A percentile compares a stretch with the other conserved stretches of the same genome.
phyloP scores from a whole-genome alignment of 1,140 invertebrate genomes.

The Hycleus cichorii region DNA sequence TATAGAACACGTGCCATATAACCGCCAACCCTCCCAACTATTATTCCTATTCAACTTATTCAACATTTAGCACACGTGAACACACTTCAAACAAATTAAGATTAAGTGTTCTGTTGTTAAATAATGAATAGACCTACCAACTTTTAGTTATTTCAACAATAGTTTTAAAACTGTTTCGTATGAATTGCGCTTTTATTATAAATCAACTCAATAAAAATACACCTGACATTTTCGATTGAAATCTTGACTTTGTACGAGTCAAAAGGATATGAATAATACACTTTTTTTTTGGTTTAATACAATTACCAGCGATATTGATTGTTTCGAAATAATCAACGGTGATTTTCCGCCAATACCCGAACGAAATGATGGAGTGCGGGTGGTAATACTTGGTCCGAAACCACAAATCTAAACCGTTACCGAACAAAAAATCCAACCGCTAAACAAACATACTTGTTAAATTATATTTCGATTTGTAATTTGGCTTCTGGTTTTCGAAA shows the following conservation, averaged over 20 bases:
- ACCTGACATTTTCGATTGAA: not conserved
- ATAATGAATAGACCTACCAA: not conserved
- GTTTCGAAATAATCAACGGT: conserved; percentile 1
- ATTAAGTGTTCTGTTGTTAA: conserved; percentile 8
- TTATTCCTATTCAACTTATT: not conserved
- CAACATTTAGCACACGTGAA: conserved; percentile 13
- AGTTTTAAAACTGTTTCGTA: not conserved
- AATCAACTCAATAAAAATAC: not conserved
- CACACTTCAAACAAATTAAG: conserved; percentile 14
- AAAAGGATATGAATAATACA: not conserved
- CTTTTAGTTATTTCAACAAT: not conserved
- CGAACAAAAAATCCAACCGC: conserved; percentile 10
- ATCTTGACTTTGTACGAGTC: not conserved
- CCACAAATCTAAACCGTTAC: conserved; percentile 15
- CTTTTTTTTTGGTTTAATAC: conserved; percentile 2
- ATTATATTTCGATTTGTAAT: conserved; percentile 6
- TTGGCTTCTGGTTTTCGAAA: conserved; percentile 5
- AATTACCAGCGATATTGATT: conserved; percentile 8
- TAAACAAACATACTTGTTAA: conserved; percentile 22
- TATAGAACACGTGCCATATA: conserved; percentile 9
- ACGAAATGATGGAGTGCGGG: not conserved
- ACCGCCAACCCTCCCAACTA: conserved; percentile 1
- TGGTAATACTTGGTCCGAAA: not conserved
- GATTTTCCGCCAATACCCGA: too few species aligned
- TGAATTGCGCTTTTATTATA: not conserved